These are phyloP conservation scores for Sciurus niger DNA, from an alignment of 2,113 vertebrate genomes.

Conservation along the genomic window DNA sequence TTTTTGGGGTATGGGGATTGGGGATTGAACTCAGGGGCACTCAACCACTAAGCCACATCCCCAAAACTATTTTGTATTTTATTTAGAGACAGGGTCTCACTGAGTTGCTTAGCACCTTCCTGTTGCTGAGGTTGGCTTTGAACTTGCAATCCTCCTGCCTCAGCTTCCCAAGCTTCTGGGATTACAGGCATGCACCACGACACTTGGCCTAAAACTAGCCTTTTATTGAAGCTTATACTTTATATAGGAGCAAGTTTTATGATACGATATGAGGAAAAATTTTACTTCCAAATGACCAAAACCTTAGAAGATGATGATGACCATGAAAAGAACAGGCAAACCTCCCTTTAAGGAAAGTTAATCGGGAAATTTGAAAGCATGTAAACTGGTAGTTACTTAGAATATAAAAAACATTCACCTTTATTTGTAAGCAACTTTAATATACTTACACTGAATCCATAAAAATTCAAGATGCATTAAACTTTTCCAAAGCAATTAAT, in stretches of 20 bases:
- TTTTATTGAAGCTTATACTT: constrained; percentile 44
- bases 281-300: constrained; percentile 36
- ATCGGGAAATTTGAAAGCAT: constrained; percentile 43
- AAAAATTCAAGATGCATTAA: constrained; percentile 58
- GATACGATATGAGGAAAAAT: constrained; percentile 29
- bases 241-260: constrained; percentile 28
- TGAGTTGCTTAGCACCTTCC: too few species aligned
- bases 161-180: too few species aligned
- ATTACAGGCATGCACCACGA: too few species aligned
- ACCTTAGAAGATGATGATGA: constrained; percentile 55
- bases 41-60: too few species aligned
- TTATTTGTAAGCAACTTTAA: constrained; percentile 12
- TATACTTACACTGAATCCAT: background rate
- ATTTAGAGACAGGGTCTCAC: too few species aligned
- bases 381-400: constrained; percentile 7
- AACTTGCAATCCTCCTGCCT: too few species aligned
- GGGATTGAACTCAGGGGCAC: too few species aligned
- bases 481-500: constrained; percentile 60
- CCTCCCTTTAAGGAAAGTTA: constrained; percentile 13
- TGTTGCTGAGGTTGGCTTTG: too few species aligned
- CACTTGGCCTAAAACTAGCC: background rate
- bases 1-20: background rate
- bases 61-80: too few species aligned
- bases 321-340: constrained; percentile 43
- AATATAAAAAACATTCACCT: constrained; percentile 39